A percentile compares a stretch with the other conserved stretches of the same genome.
Evolutionary conservation across 2,888 invertebrate species (phyloP).

Genomic region (Polyommatus icarus): DNA sequence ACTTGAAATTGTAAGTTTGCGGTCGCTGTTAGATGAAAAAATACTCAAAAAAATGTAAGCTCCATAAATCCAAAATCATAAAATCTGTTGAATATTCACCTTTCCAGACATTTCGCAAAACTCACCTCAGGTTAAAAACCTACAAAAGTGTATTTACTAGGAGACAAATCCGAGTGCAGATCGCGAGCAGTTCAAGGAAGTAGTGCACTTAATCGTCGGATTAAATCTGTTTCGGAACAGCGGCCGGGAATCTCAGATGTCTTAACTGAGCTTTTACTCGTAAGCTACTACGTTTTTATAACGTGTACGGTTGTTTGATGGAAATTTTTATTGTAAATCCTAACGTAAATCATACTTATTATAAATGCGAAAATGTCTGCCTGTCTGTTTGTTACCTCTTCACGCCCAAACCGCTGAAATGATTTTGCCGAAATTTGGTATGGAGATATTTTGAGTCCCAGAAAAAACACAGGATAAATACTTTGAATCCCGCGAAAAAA

Average conservation of each 20-base stretch:
- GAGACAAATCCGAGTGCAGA: slow-evolving; percentile 25
- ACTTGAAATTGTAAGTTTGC: too few relatives aligned
- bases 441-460: too few relatives aligned
- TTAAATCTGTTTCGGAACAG: slow-evolving; percentile 50
- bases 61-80: too few relatives aligned
- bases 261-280: slow-evolving; percentile 29
- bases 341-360: neutral
- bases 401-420: too few relatives aligned
- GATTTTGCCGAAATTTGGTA: too few relatives aligned
- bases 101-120: too few relatives aligned
- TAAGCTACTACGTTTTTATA: slow-evolving; percentile 10
- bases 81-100: too few relatives aligned
- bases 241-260: slow-evolving; percentile 47
- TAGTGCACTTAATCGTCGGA: slow-evolving; percentile 50
- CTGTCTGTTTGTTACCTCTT: too few relatives aligned
- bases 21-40: too few relatives aligned
- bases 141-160: slow-evolving; percentile 2
- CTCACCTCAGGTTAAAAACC: neutral
- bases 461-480: too few relatives aligned
- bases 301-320: neutral
- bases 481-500: too few relatives aligned
- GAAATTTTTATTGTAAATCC: neutral
- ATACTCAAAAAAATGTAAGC: too few relatives aligned
- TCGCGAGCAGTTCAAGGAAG: slow-evolving; percentile 30
- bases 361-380: neutral